Conservation (phyloP, 1,140 invertebrate genomes). For the Pseudomyrmex pallidus region DNA sequence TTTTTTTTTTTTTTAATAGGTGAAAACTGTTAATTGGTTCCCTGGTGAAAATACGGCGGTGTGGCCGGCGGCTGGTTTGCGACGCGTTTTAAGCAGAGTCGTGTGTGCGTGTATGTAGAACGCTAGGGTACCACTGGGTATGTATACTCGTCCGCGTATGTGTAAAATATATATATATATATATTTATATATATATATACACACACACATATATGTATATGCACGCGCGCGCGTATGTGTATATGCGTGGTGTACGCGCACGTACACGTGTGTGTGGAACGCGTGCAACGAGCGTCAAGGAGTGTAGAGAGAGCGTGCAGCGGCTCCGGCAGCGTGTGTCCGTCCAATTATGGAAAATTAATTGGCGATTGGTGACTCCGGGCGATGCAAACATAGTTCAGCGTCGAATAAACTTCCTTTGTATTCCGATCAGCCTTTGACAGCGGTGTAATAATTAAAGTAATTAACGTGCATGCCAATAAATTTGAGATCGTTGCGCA, state of each 20-base stretch:
- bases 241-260: not conserved
- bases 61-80: constrained; percentile 63
- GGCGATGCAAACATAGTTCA: constrained; percentile 75
- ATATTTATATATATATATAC: not conserved
- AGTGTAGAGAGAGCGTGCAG: constrained; percentile 57
- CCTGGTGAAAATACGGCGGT: constrained; percentile 75
- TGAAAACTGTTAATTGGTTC: constrained; percentile 81
- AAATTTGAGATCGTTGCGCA: constrained; percentile 72
- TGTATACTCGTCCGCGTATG: not conserved
- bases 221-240: not conserved
- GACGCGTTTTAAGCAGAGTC: constrained; percentile 69
- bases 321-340: constrained; percentile 68
- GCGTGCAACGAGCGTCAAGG: constrained; percentile 68
- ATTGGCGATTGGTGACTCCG: constrained; percentile 80
- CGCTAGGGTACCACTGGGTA: constrained; percentile 38
- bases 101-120: constrained; percentile 29
- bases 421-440: constrained; percentile 79
- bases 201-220: not conserved
- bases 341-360: constrained; percentile 84
- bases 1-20: constrained; percentile 66
- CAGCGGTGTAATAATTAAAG: constrained; percentile 81
- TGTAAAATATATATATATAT: constrained; percentile 2
- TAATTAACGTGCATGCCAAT: constrained; percentile 79
- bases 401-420: constrained; percentile 76
- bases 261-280: not conserved